Conservation (phyloP, 2,797 vertebrate genomes). For the Sebastes paucispinis region DNA sequence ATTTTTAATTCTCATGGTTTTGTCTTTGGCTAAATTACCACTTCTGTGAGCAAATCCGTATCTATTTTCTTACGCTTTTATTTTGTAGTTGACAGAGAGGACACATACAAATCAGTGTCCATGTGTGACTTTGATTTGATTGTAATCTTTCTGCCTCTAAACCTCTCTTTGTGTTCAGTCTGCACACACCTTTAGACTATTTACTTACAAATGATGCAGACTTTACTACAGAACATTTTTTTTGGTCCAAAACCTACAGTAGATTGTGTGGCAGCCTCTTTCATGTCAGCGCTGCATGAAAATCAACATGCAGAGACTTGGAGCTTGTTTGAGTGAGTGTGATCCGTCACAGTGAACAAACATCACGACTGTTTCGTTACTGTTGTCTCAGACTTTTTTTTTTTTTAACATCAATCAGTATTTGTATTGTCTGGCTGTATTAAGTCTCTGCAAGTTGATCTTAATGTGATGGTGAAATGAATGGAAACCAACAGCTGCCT, state of each 20-base stretch:
- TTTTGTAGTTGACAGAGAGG: not conserved
- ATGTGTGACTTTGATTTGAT: not conserved
- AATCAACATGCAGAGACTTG: slow-evolving; percentile 28
- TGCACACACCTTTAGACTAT: slow-evolving; percentile 9
- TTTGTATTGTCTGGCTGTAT: not conserved
- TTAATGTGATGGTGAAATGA: not conserved
- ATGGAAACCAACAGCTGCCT: not conserved
- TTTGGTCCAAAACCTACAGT: not conserved
- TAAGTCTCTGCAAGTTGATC: not conserved
- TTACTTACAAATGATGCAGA: not conserved
- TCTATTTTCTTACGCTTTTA: not conserved
- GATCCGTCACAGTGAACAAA: slow-evolving; percentile 23
- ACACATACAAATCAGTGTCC: not conserved
- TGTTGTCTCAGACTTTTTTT: not conserved
- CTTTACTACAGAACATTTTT: not conserved
- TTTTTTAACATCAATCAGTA: not conserved
- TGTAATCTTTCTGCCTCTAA: not conserved
- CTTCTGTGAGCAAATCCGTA: not conserved
- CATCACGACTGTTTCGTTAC: not conserved
- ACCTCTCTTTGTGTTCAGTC: not conserved
- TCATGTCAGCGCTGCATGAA: not conserved
- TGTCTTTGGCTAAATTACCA: not conserved
- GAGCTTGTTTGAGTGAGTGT: slow-evolving; percentile 6
- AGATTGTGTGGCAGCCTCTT: not conserved
- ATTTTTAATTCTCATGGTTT: not conserved